These are phyloP conservation scores for Plebejus anna DNA, from an alignment of 2,888 invertebrate genomes.

Conservation along the genomic window DNA sequence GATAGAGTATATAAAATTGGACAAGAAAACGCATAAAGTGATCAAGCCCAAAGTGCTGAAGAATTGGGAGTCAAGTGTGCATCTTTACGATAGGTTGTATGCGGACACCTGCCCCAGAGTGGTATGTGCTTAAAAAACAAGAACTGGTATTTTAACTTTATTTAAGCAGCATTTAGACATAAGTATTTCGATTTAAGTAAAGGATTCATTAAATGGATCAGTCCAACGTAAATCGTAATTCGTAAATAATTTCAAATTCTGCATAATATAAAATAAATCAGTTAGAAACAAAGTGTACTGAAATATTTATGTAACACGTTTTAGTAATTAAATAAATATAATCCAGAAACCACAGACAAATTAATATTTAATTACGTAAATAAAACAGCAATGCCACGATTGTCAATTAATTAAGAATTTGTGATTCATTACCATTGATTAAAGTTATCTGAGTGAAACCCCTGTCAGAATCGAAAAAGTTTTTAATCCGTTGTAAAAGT, in stretches of 20 bases:
- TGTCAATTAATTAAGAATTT: not conserved
- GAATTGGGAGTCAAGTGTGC: constrained; percentile 59
- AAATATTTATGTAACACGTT: too few species aligned
- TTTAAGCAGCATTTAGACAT: too few species aligned
- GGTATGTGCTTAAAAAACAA: constrained; percentile 49
- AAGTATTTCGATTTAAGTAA: too few species aligned
- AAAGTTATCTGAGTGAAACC: not conserved
- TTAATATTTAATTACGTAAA: not conserved
- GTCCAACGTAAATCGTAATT: too few species aligned
- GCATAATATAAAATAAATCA: too few species aligned
- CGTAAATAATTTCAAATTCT: too few species aligned
- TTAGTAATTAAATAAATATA: not conserved
- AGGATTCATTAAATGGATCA: too few species aligned
- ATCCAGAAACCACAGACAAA: not conserved
- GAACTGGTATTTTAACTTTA: too few species aligned
- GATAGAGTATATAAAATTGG: constrained; percentile 38
- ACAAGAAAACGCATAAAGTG: constrained; percentile 53
- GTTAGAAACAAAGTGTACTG: too few species aligned
- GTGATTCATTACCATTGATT: not conserved
- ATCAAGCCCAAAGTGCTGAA: constrained; percentile 65
- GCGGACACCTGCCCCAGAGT: constrained; percentile 59
- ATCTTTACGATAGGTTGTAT: constrained; percentile 66
- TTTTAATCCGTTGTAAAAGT: not conserved
- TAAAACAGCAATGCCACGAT: not conserved
- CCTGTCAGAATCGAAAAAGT: not conserved